phyloP scores from a whole-genome alignment of 2,888 invertebrate species.

The Oligia latruncula region DNA sequence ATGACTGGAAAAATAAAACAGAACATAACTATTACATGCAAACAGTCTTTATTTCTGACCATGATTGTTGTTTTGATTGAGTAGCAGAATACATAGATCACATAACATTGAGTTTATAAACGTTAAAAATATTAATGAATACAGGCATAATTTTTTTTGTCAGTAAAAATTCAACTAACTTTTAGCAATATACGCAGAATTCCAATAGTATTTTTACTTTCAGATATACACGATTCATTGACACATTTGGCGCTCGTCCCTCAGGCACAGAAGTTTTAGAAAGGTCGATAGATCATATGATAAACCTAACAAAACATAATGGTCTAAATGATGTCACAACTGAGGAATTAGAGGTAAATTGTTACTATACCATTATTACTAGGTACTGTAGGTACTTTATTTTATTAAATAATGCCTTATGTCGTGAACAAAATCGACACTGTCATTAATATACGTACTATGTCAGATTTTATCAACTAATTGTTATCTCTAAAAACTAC shows the following conservation, averaged over 20 bases:
- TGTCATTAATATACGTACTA: not conserved
- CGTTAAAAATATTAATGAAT: not conserved
- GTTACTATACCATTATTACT: not conserved
- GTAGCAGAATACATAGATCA: not conserved
- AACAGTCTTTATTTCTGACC: not conserved
- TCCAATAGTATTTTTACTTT: slow-evolving; percentile 43
- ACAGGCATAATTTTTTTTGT: not conserved
- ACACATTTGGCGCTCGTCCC: slow-evolving; percentile 91
- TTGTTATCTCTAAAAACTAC: not conserved
- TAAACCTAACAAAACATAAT: slow-evolving; percentile 74
- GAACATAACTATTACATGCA: not conserved
- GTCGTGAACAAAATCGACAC: not conserved
- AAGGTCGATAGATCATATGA: slow-evolving; percentile 91
- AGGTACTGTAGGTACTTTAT: too few species aligned
- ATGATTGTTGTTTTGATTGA: not conserved
- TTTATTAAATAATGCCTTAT: not conserved
- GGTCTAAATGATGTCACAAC: slow-evolving; percentile 91
- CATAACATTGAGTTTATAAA: not conserved
- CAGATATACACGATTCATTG: slow-evolving; percentile 79
- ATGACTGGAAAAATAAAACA: not conserved
- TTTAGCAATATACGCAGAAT: not conserved
- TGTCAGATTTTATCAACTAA: not conserved
- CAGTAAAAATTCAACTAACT: not conserved
- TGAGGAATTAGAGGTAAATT: slow-evolving; percentile 89
- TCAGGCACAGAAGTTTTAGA: slow-evolving; percentile 91